Evolutionary conservation across 2,888 invertebrate species (phyloP), one percentile per base, ranked within the genome.

Genomic region (Lasioglossum leucozonium): DNA sequence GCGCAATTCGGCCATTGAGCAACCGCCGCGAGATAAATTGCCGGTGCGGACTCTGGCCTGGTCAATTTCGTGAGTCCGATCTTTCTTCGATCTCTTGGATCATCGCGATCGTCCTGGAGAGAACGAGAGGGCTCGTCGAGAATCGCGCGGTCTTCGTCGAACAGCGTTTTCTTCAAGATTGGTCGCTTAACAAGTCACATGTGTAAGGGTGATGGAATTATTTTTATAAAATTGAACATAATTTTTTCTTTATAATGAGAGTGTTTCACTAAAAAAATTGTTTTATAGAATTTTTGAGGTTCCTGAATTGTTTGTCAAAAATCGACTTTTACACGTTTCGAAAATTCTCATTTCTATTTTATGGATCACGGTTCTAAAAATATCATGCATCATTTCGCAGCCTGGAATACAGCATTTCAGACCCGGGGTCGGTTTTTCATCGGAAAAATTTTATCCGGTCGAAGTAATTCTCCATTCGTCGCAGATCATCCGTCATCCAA

Each of bases 1-100:
- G 73, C 78, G 87, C 82, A 84, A 82, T 82, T 26, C 40, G n/a
- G 76, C 69, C 77, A 85, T 86, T 86, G 86, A 79, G 86, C 72
- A 86, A 86, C 42, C 37, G 74, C 65, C 34, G 85, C 69, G 22
- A 82, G 85, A 85, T 82, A 85, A 72, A 82, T 86, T 51, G 69
- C 44, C 69, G 51, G 47, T 34, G 51, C 37, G 55, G 47, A 77
- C 79, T 81, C 71, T 55, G 34, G 18, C 47, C 67, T 4, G 34
- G 65, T 34, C 30, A 62, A 62, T 62, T 62, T 62, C 16, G 30
- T 30, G 58, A 16, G 26, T 26, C 26, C 30, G 58, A n/a, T 62
- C 58, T 30, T n/a, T 16, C 30, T 62, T 2, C 58, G 0, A 13
- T 62, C 58, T 30, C 22, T 47, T 58, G 26, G 67, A 34, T 37